Conservation (phyloP, 2,113 vertebrate genomes). For the Caranx melampygus region DNA sequence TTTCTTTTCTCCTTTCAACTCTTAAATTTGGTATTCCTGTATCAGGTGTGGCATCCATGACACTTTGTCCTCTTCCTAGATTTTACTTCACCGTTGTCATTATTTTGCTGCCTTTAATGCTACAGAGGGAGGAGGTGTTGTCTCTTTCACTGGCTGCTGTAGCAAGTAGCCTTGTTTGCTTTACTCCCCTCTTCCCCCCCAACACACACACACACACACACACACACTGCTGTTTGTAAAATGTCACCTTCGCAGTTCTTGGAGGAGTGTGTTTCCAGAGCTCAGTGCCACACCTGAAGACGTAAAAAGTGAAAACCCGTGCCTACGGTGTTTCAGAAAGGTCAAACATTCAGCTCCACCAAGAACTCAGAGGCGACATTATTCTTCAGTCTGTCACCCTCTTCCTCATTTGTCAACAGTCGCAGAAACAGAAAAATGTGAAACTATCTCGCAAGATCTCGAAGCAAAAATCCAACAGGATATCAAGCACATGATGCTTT, state of each 20-base stretch:
- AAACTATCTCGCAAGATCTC: slow-evolving; percentile 77
- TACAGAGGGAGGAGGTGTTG: slow-evolving; percentile 16
- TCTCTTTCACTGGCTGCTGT: slow-evolving; percentile 42
- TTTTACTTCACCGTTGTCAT: neutral
- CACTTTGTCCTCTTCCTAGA: slow-evolving; percentile 13
- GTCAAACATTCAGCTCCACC: neutral
- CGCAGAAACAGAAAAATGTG: slow-evolving; percentile 84
- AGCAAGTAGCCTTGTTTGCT: slow-evolving; percentile 44
- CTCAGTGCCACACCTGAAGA: neutral
- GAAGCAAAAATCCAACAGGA: slow-evolving; percentile 51
- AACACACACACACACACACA: neutral
- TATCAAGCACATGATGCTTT: slow-evolving; percentile 83
- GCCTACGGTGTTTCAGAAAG: neutral
- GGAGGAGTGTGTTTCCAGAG: neutral
- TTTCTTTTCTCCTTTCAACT: neutral
- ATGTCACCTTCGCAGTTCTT: slow-evolving; percentile 13
- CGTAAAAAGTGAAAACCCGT: neutral
- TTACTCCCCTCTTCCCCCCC: neutral
- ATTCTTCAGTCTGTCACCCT: neutral
- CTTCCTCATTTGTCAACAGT: slow-evolving; percentile 17
- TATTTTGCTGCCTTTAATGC: slow-evolving; percentile 54
- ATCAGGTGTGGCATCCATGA: slow-evolving; percentile 29
- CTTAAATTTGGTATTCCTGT: slow-evolving; percentile 18
- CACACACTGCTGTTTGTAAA: slow-evolving; percentile 39
- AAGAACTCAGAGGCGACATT: slow-evolving; percentile 4